phyloP scores from a whole-genome alignment of 2,888 invertebrate species.

The Achlya flavicornis region DNA sequence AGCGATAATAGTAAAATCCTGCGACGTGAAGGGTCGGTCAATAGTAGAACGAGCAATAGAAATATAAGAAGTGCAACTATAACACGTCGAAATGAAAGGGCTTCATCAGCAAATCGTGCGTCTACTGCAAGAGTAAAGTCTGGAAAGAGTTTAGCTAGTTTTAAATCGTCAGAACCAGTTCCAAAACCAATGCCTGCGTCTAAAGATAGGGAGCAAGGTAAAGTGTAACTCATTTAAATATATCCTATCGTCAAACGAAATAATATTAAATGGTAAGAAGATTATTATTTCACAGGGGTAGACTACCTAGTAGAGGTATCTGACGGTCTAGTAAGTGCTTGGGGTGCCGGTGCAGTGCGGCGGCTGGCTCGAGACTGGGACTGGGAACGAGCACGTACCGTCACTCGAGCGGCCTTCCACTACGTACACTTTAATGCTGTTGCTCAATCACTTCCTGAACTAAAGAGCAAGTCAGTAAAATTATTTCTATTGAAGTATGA shows the following conservation, averaged over 20 bases:
- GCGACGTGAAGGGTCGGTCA: conserved; percentile 69
- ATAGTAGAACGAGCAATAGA: conserved; percentile 65
- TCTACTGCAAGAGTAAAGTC: conserved; percentile 86
- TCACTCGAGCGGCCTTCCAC: conserved; percentile 92
- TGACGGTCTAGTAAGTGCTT: conserved; percentile 91
- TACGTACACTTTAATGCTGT: conserved; percentile 94
- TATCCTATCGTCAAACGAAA: conserved; percentile 17
- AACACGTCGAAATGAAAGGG: conserved; percentile 70
- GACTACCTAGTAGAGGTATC: conserved; percentile 95
- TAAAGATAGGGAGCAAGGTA: conserved; percentile 90
- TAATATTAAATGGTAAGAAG: not conserved
- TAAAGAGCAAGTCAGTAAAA: conserved; percentile 85
- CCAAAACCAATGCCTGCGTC: conserved; percentile 73
- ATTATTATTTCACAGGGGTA: conserved; percentile 83
- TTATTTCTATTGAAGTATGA: not conserved
- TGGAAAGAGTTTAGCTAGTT: conserved; percentile 73
- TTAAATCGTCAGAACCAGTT: conserved; percentile 80
- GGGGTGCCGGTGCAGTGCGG: conserved; percentile 93
- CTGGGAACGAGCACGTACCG: conserved; percentile 89
- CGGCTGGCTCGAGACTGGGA: conserved; percentile 93
- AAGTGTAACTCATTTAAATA: conserved; percentile 9
- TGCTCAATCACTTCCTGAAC: conserved; percentile 87
- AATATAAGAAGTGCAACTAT: conserved; percentile 80
- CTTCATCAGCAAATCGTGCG: conserved; percentile 82
- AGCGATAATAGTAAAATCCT: conserved; percentile 72